phyloP scores from a whole-genome alignment of 2,888 invertebrate species.

The Cantharis lateralis region DNA sequence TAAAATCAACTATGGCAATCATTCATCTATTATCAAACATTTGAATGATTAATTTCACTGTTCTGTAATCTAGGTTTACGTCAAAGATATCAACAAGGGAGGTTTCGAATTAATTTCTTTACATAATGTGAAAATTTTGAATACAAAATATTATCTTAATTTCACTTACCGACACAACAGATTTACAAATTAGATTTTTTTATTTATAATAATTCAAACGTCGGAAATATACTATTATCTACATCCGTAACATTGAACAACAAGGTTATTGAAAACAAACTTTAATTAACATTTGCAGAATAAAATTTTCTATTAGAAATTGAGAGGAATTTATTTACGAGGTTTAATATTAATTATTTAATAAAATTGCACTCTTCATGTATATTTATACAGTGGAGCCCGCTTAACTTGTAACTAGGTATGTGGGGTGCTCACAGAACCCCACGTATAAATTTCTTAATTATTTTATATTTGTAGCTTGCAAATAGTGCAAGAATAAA shows the following conservation, averaged over 20 bases:
- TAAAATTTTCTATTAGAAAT: not conserved
- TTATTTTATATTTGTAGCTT: too few species aligned
- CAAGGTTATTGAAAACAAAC: conserved; percentile 42
- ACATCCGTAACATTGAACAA: conserved; percentile 48
- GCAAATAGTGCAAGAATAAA: too few species aligned
- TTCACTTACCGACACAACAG: not conserved
- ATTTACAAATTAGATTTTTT: conserved; percentile 14
- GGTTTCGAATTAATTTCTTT: not conserved
- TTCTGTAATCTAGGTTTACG: not conserved
- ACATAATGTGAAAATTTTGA: not conserved
- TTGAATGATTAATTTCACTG: not conserved
- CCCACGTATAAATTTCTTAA: too few species aligned
- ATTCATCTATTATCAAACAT: not conserved
- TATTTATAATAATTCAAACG: conserved; percentile 46
- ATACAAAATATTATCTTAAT: not conserved
- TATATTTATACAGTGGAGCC: too few species aligned
- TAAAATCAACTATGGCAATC: not conserved
- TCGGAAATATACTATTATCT: conserved; percentile 51
- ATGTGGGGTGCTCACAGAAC: too few species aligned
- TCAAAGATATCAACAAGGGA: not conserved
- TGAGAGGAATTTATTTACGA: too few species aligned
- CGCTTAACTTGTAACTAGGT: too few species aligned
- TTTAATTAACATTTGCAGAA: conserved; percentile 11
- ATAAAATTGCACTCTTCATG: too few species aligned
- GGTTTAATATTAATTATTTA: too few species aligned